Evolutionary conservation across 2,113 vertebrate genomes (phyloP), one percentile per base, ranked within the genome.

Genomic region (Rhagologus leucostigma): DNA sequence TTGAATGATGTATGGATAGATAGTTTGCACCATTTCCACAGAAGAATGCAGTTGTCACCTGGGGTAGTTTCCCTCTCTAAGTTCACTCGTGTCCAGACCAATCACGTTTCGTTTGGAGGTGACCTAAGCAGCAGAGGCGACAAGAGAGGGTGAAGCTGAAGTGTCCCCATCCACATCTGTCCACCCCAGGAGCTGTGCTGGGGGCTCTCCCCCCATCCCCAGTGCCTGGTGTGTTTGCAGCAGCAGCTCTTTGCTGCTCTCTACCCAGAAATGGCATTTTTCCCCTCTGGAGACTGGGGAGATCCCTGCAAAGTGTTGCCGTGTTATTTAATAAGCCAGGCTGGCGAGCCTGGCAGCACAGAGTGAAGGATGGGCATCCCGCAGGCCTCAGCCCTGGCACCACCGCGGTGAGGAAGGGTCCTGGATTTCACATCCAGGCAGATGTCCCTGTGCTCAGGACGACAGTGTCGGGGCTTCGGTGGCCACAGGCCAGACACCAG

Each of bases 141-240:
- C 24, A 42, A 63, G 39, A 52, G 59, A 59, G 2, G 30, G 16
- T 37, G 53, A 29, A 1, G 4, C 0, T 74, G 46, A 44, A 46
- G 27, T 23, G 41, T 55, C 21, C 30, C 39, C 30, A 47, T 10
- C 23, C 27, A 11, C 2, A 5, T 15, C 30, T 6, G 1, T 5
- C 24, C 19, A 3, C 13, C 9, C 16, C 68, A 13, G 27, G 35
- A 24, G 49, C 32, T 0, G 0, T 30, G 53, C 17, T 53, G 56
- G 44, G 71, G 5, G 7, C 7, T 73, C 10, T 71, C 2, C 7
- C 33, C 26, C 22, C 16, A 16, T 37, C 35, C 52, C 57, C 62
- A 55, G 27, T 2, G 12, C 18, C 8, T 0, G 0, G 6, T 37
- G 49, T 6, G 8, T 53, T 76, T 84, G 44, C 70, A 57, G 67